phyloP scores from a whole-genome alignment of 1,140 invertebrate genomes.

The Rhopalosiphum padi region DNA sequence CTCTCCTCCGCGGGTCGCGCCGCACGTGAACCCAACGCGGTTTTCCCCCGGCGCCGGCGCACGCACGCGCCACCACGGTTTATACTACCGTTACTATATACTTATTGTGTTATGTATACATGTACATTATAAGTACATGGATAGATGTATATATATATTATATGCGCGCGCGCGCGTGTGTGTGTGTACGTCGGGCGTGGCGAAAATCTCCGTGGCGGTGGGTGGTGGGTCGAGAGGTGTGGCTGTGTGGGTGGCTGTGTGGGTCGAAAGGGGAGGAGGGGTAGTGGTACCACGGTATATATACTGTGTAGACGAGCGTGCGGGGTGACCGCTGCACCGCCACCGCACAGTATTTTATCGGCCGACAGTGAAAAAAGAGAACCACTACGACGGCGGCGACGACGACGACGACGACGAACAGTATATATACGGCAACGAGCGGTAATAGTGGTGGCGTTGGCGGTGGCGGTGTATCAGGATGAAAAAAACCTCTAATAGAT shows the following conservation, averaged over 20 bases:
- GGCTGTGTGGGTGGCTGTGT: too few species aligned
- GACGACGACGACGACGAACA: background rate
- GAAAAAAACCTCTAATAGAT: conserved; percentile 55
- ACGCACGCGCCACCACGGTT: background rate
- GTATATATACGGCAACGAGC: background rate
- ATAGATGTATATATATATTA: background rate
- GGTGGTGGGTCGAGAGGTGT: background rate
- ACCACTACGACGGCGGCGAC: background rate
- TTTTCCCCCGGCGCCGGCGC: background rate
- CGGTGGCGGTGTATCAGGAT: too few species aligned
- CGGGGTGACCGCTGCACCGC: background rate
- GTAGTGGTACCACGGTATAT: background rate
- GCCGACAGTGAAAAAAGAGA: conserved; percentile 51
- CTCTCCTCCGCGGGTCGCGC: background rate
- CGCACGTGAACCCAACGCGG: background rate
- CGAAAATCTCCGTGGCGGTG: background rate
- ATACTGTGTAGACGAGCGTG: background rate
- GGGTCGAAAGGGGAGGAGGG: background rate
- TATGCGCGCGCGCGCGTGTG: too few species aligned
- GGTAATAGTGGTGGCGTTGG: background rate
- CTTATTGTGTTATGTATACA: background rate
- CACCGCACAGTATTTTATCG: conserved; percentile 46
- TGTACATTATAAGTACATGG: background rate
- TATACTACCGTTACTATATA: conserved; percentile 30
- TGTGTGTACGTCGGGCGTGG: background rate